These are phyloP conservation scores for Lepidochitona cinerea DNA, from an alignment of 2,888 invertebrate species.

Conservation along the genomic window DNA sequence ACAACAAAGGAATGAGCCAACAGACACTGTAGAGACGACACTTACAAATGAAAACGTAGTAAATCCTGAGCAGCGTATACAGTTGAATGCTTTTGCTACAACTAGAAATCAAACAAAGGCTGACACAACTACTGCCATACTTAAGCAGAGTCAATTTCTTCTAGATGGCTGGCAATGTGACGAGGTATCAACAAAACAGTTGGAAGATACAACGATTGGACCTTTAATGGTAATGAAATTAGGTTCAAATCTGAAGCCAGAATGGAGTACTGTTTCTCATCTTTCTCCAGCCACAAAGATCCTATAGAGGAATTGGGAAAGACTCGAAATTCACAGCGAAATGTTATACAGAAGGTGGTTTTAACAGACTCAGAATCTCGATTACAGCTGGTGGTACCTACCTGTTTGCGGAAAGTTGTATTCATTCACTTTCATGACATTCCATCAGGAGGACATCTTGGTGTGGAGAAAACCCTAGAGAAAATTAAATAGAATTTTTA, in stretches of 20 bases:
- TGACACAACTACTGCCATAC: neutral
- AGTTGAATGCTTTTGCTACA: neutral
- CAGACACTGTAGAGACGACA: neutral
- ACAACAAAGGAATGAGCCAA: neutral
- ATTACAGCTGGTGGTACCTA: slow-evolving; percentile 14
- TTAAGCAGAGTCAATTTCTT: neutral
- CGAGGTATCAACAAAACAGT: neutral
- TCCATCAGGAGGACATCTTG: slow-evolving; percentile 19
- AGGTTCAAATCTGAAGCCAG: neutral
- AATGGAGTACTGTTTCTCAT: neutral
- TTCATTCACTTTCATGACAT: neutral
- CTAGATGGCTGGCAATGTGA: neutral
- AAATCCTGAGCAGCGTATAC: too few species aligned
- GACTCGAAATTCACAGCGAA: slow-evolving; percentile 6
- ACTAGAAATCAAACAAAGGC: neutral
- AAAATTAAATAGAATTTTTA: slow-evolving; percentile 13
- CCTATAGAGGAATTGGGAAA: slow-evolving; percentile 13
- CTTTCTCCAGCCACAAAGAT: slow-evolving; percentile 9
- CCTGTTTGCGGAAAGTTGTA: neutral
- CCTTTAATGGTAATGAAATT: neutral
- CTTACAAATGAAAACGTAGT: too few species aligned
- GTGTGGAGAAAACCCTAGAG: slow-evolving; percentile 17
- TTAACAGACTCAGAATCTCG: neutral
- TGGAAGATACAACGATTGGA: neutral
- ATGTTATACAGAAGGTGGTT: slow-evolving; percentile 16